Percentiles rank a stretch among this genome's conserved stretches.
phyloP scores from a whole-genome alignment of 1,140 invertebrate species.

The Cyrtorhinus lividipennis region DNA sequence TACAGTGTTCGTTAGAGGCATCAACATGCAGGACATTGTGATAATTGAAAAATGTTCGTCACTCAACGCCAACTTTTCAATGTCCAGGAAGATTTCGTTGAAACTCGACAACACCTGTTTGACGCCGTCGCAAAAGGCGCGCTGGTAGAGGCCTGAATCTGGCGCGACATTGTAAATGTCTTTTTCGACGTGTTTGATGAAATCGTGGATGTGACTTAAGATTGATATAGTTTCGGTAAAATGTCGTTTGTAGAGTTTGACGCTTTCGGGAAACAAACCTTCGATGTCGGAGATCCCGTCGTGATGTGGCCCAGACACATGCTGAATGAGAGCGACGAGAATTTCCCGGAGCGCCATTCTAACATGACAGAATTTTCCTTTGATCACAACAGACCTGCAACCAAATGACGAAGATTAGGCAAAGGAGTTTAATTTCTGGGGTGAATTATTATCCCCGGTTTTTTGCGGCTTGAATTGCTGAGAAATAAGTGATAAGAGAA shows the following conservation, averaged over 20 bases:
- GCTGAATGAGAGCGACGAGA: not conserved
- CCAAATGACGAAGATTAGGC: too few relatives aligned
- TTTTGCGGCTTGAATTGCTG: too few relatives aligned
- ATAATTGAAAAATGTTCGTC: not conserved
- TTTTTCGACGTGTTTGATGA: not conserved
- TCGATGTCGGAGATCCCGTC: not conserved
- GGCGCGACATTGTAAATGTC: not conserved
- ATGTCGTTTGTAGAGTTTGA: not conserved
- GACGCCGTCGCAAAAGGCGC: not conserved
- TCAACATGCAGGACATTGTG: not conserved
- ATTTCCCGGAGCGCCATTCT: not conserved
- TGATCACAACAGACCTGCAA: too few relatives aligned
- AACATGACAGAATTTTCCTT: too few relatives aligned
- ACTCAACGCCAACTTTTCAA: not conserved
- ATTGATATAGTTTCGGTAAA: not conserved
- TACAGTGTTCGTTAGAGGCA: not conserved
- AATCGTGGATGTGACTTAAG: not conserved
- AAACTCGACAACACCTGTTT: not conserved
- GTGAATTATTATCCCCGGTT: too few relatives aligned
- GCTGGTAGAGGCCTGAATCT: not conserved
- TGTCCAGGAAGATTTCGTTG: not conserved
- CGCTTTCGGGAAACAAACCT: not conserved
- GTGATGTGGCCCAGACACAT: not conserved
- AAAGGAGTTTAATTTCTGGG: too few relatives aligned
- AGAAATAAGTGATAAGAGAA: too few relatives aligned